Evolutionary conservation across 2,797 vertebrate species (phyloP), one percentile per base, ranked within the genome.

Genomic region (Acanthurus tractus): DNA sequence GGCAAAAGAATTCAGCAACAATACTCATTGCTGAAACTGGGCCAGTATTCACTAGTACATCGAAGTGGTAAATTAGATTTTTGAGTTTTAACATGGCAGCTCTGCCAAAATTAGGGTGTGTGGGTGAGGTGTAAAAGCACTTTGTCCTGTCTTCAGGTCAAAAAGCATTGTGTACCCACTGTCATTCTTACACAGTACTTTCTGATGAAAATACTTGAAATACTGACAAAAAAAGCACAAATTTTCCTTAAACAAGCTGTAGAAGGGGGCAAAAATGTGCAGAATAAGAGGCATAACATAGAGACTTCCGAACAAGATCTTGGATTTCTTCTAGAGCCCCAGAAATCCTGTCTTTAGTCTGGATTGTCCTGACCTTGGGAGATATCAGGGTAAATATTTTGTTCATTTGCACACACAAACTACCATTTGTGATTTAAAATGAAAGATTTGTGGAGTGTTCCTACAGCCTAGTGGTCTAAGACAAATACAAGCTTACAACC

Each of bases 21-120:
- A 29, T 54, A 53, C 13, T 78, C 52, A 38, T 49, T 61, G 52
- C 50, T 70, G 36, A 76, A 86, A 84, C 17, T 67, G 79, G 85
- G 85, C 67, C 83, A 87, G 65, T 10, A 29, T 70, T 66, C 54
- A 46, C 8, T n/a, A 55, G 45, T 40, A 8, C 15, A 44, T 56
- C 40, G 23, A 62, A 76, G 25, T 14, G 18, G 42, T 42, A 22
- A 58, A 63, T 67, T 44, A 18, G 7, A 6, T 18, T 48, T 18
- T 48, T 40, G 38, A 40, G 38, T 48, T 48, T 78, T 58, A 20
- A 74, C 11, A 18, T 34, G 1, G 12, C 45, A 17, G n/a, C 34
- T 56, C 58, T 50, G 29, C 20, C 8, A 8, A 57, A 0, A 22
- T 38, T n/a, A 64, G 14, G 29, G 50, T 22, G 40, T 49, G 56